These are phyloP conservation scores for Drosophila parvula DNA, from an alignment of 1,140 invertebrate genomes.

Conservation along the genomic window DNA sequence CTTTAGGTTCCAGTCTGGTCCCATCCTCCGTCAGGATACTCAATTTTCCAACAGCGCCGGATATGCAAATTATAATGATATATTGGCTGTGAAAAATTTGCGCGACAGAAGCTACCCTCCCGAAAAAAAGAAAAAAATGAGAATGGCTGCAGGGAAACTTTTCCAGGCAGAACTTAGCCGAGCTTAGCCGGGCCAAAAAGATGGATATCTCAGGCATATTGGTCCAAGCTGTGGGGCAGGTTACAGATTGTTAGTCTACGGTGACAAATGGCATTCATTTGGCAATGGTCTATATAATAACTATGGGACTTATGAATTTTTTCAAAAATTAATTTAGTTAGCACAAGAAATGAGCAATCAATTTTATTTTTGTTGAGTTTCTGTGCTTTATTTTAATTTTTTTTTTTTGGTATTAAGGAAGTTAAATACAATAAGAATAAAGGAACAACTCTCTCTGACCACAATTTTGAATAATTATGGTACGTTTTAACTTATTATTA, in stretches of 20 bases:
- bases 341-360: not conserved
- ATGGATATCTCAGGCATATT: slow-evolving; percentile 58
- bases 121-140: slow-evolving; percentile 27
- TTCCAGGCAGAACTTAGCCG: slow-evolving; percentile 47
- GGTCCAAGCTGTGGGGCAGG: slow-evolving; percentile 20
- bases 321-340: not conserved
- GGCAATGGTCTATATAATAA: not conserved
- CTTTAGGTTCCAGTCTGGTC: slow-evolving; percentile 20
- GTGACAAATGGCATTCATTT: slow-evolving; percentile 41
- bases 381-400: not conserved
- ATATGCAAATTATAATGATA: slow-evolving; percentile 83
- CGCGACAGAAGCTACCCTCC: slow-evolving; percentile 65
- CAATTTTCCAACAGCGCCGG: slow-evolving; percentile 75
- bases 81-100: slow-evolving; percentile 82
- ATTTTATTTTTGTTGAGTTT: not conserved
- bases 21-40: slow-evolving; percentile 54
- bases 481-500: no score
- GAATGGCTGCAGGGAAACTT: slow-evolving; percentile 46
- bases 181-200: slow-evolving; percentile 34
- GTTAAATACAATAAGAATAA: no score
- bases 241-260: slow-evolving; percentile 25
- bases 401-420: not conserved
- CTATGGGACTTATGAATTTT: not conserved
- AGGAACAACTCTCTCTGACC: no score
- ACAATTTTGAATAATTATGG: no score